phyloP scores from a whole-genome alignment of 2,113 vertebrate species.

The Eudyptes chrysolophus region DNA sequence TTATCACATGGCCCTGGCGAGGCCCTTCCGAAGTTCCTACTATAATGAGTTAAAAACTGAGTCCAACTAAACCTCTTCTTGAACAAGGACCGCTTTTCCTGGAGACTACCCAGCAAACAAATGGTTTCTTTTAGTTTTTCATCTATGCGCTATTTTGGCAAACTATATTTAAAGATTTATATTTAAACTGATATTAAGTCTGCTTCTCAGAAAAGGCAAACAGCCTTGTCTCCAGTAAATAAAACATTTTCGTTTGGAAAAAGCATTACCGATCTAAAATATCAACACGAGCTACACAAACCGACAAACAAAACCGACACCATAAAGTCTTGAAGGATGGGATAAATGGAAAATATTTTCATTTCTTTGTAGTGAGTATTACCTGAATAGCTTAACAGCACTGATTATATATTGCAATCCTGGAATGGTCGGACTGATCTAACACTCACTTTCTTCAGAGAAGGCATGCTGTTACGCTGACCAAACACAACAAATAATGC shows the following conservation, averaged over 20 bases:
- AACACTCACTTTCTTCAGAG: neutral
- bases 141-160: neutral
- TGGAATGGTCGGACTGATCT: neutral
- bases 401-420: neutral
- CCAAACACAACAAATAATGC: neutral
- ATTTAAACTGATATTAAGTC: neutral
- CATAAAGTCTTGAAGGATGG: neutral
- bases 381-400: neutral
- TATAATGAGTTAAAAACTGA: neutral
- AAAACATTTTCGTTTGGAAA: neutral
- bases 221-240: neutral
- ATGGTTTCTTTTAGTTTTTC: neutral
- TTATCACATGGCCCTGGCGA: neutral
- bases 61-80: neutral
- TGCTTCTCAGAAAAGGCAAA: conserved; percentile 10
- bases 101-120: neutral
- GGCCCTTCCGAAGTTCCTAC: neutral
- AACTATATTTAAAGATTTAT: neutral
- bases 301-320: neutral
- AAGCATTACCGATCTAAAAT: neutral
- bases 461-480: neutral
- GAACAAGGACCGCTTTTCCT: neutral
- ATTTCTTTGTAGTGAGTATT: neutral
- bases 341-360: neutral
- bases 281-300: neutral